Percentiles rank a stretch among this genome's conserved stretches.
phyloP scores from a whole-genome alignment of 2,888 invertebrate species.

The Tetheella fluctuosa region DNA sequence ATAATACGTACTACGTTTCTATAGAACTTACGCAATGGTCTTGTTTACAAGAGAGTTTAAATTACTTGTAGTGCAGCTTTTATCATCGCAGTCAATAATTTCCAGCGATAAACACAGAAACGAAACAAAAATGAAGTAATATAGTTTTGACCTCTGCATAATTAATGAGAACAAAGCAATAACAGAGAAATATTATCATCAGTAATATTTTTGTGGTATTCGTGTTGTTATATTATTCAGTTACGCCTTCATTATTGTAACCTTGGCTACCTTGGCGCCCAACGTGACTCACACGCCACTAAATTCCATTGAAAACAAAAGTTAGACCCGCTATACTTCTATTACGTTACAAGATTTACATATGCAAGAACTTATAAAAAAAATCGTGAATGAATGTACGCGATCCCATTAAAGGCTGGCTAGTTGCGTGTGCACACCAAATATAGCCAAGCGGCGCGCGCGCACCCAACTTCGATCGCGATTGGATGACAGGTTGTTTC shows the following conservation, averaged over 20 bases:
- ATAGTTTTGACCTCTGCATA: not conserved
- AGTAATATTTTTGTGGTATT: not conserved
- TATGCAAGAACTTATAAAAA: slow-evolving; percentile 12
- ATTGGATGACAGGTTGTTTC: not conserved
- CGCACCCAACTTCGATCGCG: not conserved
- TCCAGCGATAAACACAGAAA: not conserved
- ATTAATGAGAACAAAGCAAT: not conserved
- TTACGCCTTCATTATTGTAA: slow-evolving; percentile 4
- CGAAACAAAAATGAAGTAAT: not conserved
- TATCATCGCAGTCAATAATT: too few species aligned
- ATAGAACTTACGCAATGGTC: too few species aligned
- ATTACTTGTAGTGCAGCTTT: too few species aligned
- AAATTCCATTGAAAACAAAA: slow-evolving; percentile 8
- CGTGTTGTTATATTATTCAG: not conserved
- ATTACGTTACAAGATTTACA: slow-evolving; percentile 8
- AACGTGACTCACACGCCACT: slow-evolving; percentile 5
- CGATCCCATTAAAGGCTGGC: slow-evolving; percentile 13
- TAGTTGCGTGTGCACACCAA: not conserved
- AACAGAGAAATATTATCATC: not conserved
- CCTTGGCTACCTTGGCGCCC: not conserved
- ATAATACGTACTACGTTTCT: too few species aligned
- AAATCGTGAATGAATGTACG: slow-evolving; percentile 27
- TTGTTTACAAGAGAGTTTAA: too few species aligned
- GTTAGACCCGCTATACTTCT: not conserved
- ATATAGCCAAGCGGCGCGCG: not conserved